phyloP scores from a whole-genome alignment of 2,797 vertebrate species.

The Etheostoma nigrum region DNA sequence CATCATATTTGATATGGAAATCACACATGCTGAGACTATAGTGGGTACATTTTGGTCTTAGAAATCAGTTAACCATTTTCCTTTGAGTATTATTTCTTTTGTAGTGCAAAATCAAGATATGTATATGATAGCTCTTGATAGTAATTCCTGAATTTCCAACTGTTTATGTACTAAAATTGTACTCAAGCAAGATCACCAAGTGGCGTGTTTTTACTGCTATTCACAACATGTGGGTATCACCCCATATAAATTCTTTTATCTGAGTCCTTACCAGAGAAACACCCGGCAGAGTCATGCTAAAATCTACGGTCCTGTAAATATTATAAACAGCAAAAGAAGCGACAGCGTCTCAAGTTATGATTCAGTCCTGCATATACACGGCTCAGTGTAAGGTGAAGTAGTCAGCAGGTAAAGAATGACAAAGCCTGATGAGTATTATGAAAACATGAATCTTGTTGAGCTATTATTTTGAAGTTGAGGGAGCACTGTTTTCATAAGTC shows the following conservation, averaged over 20 bases:
- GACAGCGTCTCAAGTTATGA: conserved; percentile 48
- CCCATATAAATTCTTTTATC: conserved; percentile 29
- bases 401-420: conserved; percentile 63
- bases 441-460: conserved; percentile 35
- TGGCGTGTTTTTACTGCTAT: conserved; percentile 32
- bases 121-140: conserved; percentile 45
- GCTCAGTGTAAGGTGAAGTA: conserved; percentile 70
- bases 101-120: conserved; percentile 70
- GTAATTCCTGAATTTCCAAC: conserved; percentile 56
- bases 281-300: conserved; percentile 28
- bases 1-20: conserved; percentile 34
- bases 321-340: conserved; percentile 50
- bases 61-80: conserved; percentile 35
- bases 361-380: conserved; percentile 60
- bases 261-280: conserved; percentile 33
- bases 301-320: conserved; percentile 24
- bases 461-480: conserved; percentile 63
- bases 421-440: conserved; percentile 27
- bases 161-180: conserved; percentile 40
- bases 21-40: conserved; percentile 34
- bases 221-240: conserved; percentile 39
- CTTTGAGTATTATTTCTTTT: conserved; percentile 52
- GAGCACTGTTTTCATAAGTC: conserved; percentile 79
- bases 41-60: conserved; percentile 61
- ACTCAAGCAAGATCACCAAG: conserved; percentile 55